A percentile compares a stretch with the other conserved stretches of the same genome.
These are phyloP conservation scores for Liposcelis brunnea DNA, from an alignment of 2,888 invertebrate genomes.

Conservation along the genomic window DNA sequence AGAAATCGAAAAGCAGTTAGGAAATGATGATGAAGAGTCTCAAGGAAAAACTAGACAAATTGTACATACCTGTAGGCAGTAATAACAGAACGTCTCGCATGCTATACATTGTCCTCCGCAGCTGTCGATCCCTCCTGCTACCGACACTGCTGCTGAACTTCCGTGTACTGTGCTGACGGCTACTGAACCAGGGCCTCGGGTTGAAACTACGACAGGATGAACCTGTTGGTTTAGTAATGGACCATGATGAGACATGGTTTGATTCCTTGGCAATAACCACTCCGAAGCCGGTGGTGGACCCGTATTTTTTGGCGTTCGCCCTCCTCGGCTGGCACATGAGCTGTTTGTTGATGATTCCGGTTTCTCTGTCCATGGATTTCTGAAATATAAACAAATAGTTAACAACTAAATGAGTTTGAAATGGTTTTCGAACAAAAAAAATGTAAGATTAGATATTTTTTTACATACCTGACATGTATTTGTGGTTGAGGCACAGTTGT, in stretches of 20 bases:
- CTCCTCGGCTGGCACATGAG: neutral
- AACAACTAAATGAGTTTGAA: too few relatives aligned
- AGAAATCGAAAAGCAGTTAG: conserved; percentile 2
- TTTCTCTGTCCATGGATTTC: conserved; percentile 6
- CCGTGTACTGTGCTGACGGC: conserved; percentile 27
- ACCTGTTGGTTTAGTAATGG: neutral
- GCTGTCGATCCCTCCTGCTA: conserved; percentile 27
- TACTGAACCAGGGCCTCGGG: conserved; percentile 19
- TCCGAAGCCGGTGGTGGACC: conserved; percentile 5
- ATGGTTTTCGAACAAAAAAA: too few relatives aligned
- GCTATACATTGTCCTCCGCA: conserved; percentile 52
- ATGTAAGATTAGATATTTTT: too few relatives aligned
- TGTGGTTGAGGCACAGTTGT: neutral
- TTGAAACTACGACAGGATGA: conserved; percentile 1
- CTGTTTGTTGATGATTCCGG: conserved; percentile 3
- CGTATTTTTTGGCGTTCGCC: neutral
- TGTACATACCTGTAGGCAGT: conserved; percentile 40
- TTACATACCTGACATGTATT: too few relatives aligned
- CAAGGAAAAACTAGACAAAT: neutral
- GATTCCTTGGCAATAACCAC: neutral
- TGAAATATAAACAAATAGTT: neutral
- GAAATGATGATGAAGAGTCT: too few relatives aligned
- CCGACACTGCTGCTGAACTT: conserved; percentile 31
- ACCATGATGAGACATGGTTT: neutral
- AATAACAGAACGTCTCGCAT: conserved; percentile 53